phyloP scores from a whole-genome alignment of 2,797 vertebrate species.

The Notolepis coatsorum region DNA sequence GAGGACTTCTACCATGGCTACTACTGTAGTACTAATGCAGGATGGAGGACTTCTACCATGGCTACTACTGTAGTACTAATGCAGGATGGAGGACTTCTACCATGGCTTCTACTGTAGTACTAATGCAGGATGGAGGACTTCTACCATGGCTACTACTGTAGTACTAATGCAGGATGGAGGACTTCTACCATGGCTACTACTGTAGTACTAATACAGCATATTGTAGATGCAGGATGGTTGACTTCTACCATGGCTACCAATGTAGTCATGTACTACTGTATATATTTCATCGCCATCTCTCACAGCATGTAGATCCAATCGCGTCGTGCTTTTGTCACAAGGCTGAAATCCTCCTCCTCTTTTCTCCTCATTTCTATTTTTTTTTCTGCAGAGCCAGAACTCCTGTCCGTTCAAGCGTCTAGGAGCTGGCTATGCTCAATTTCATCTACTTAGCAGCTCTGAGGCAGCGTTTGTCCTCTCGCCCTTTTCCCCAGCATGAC shows the following conservation, averaged over 20 bases:
- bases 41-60: background rate
- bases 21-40: background rate
- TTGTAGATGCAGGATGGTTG: background rate
- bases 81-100: background rate
- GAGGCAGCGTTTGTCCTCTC: constrained; percentile 10
- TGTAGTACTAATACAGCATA: background rate
- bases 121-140: background rate
- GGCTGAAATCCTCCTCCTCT: background rate
- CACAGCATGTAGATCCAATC: background rate
- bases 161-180: background rate
- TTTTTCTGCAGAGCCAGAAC: constrained; percentile 24
- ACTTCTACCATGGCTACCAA: too few species aligned
- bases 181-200: background rate
- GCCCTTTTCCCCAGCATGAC: background rate
- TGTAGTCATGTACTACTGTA: too few species aligned
- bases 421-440: constrained; percentile 15
- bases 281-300: background rate
- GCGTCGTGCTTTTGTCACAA: too few species aligned
- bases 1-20: background rate
- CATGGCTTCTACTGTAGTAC: background rate
- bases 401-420: constrained; percentile 27
- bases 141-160: background rate
- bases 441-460: constrained; percentile 24
- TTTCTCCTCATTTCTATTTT: constrained; percentile 18
- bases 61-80: background rate